A percentile compares a stretch with the other conserved stretches of the same genome.
Evolutionary conservation across 2,113 vertebrate genomes (phyloP).

Genomic region (Ctenomys sociabilis): DNA sequence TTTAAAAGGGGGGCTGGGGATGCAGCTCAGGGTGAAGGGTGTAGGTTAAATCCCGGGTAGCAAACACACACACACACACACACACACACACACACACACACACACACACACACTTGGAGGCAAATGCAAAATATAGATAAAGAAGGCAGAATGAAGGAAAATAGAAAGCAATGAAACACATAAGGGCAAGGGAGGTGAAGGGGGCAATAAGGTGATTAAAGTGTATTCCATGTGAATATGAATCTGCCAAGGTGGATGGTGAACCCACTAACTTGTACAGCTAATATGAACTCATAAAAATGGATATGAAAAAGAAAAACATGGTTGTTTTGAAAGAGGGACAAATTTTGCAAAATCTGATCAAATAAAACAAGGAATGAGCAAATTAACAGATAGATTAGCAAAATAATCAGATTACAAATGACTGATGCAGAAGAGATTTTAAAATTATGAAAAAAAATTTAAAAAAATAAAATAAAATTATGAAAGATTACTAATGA

Average conservation of each 20-base stretch:
- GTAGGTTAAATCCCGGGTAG: too few species aligned
- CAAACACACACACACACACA: not conserved
- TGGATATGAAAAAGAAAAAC: not conserved
- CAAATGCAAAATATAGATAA: not conserved
- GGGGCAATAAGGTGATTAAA: not conserved
- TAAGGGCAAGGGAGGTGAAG: not conserved
- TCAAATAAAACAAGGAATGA: not conserved
- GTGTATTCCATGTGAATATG: not conserved
- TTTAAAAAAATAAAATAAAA: too few species aligned
- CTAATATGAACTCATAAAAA: not conserved
- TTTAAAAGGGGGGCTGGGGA: too few species aligned
- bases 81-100: too few species aligned
- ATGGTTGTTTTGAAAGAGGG: not conserved
- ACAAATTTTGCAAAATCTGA: not conserved
- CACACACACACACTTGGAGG: not conserved
- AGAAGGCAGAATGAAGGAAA: not conserved
- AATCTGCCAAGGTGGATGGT: not conserved
- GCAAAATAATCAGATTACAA: not conserved
- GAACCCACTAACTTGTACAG: not conserved
- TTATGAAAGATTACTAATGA: not conserved
- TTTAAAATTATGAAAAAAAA: not conserved
- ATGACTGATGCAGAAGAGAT: conserved; percentile 22
- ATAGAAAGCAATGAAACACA: not conserved
- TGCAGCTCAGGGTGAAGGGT: too few species aligned
- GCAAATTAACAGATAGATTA: not conserved